Evolutionary conservation across 2,888 invertebrate genomes (phyloP), one percentile per base, ranked within the genome.

Genomic region (Eupeodes luniger): DNA sequence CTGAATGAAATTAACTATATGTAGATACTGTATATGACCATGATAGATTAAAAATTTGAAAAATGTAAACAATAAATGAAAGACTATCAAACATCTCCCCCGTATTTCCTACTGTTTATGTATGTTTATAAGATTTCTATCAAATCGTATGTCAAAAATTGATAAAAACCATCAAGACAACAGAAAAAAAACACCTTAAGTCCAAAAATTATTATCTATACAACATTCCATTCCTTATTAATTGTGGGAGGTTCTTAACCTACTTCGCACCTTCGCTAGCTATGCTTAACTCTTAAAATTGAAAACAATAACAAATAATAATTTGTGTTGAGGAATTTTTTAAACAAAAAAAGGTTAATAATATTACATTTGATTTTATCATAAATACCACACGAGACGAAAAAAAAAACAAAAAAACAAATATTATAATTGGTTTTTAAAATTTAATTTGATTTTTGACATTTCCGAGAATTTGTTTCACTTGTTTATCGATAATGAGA

Each of bases 1-100:
- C 44, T 72, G 70, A 57, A 47, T 72, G 47, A 72, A 72, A 27
- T 70, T 57, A 72, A 27, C 57, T 57, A 5, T 34, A 2, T n/a
- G n/a, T 34, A 5, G 27, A 27, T 27, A 27, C 27, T 27, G 47
- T 16, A 55, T 5, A 5, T 70, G 70, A 57, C 70, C 70, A 27
- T 72, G 27, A 70, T n/a, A 70, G 70, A 57, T 72, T 57, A 57
- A 6, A 27, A 0, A n/a, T 51, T 3, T 5, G 0, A 1, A 49
- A 67, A 72, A 72, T 19, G 14, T 55, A 57, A 72, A 72, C 44
- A 72, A 69, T 47, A 27, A 64, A 6, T 27, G 0, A 19, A 67
- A 14, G n/a, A 69, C 51, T 36, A 69, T 67, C 27, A 9, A 44
- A 57, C 9, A 57, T 57, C 27, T 27, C 27, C 27, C 27, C 27